phyloP scores from a whole-genome alignment of 2,113 vertebrate species.

The Silurus meridionalis region DNA sequence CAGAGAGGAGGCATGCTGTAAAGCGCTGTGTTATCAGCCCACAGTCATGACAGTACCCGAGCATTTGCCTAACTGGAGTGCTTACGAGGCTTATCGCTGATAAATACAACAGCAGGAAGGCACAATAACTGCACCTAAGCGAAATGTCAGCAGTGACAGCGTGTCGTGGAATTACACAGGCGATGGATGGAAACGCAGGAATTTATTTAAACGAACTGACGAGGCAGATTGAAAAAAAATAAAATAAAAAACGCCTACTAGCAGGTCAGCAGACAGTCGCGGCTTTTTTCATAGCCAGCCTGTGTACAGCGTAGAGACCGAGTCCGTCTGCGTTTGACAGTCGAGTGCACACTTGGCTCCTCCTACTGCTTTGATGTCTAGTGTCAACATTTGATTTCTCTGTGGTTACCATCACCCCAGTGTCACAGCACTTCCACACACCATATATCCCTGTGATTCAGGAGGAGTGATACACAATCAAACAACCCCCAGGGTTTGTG shows the following conservation, averaged over 20 bases:
- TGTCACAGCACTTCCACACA: neutral
- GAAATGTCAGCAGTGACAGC: neutral
- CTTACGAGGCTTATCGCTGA: neutral
- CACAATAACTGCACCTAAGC: neutral
- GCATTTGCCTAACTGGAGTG: conserved; percentile 2
- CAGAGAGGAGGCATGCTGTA: conserved; percentile 19
- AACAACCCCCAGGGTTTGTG: neutral
- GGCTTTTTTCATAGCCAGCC: neutral
- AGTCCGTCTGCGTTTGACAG: neutral
- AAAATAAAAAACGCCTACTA: neutral
- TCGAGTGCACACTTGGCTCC: neutral
- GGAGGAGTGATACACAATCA: neutral
- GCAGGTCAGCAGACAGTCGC: neutral
- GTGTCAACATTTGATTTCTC: neutral
- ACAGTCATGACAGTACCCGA: conserved; percentile 3
- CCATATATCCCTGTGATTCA: neutral
- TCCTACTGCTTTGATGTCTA: neutral
- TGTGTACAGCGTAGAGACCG: neutral
- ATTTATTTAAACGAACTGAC: neutral
- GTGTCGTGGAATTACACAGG: neutral
- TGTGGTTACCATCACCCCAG: neutral
- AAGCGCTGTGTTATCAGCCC: conserved; percentile 22
- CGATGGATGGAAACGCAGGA: neutral
- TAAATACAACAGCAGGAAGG: conserved; percentile 8
- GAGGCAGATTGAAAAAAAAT: neutral